These are phyloP conservation scores for Chondrosia reniformis DNA, from an alignment of 37 sponge, comb jelly and placozoan species.

Conservation along the genomic window DNA sequence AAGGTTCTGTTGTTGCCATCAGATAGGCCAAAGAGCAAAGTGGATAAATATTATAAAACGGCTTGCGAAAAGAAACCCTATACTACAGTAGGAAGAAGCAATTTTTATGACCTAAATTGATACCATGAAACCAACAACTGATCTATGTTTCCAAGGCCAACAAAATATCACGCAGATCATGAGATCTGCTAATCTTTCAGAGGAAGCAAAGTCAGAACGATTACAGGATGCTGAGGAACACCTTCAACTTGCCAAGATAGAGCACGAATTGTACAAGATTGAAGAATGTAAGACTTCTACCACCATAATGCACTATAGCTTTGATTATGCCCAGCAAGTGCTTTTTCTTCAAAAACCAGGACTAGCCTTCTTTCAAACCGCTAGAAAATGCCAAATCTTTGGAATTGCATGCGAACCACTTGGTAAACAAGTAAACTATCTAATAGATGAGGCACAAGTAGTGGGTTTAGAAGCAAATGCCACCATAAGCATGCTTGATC, in stretches of 20 bases:
- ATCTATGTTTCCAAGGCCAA: no score
- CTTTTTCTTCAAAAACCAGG: conserved; percentile 13
- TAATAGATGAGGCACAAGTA: conserved; percentile 14
- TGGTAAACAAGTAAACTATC: background rate
- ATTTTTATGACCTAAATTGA: no score
- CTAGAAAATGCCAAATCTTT: conserved; percentile 9
- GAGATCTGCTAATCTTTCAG: no score
- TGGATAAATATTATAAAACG: background rate
- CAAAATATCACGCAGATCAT: no score
- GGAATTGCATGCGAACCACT: background rate
- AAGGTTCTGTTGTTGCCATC: background rate
- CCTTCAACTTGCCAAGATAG: background rate
- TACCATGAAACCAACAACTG: no score
- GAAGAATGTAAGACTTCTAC: background rate
- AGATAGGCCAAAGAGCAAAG: background rate
- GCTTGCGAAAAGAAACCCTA: background rate
- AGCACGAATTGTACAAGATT: background rate
- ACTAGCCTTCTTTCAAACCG: background rate
- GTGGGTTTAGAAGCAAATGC: no score
- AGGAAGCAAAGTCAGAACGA: no score
- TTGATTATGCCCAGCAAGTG: conserved; percentile 12
- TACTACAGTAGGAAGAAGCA: background rate
- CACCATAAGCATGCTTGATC: no score
- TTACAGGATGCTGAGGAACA: no score
- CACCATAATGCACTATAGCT: conserved; percentile 9